These are phyloP conservation scores for Amorpha juglandis DNA, from an alignment of 2,888 invertebrate species.

Conservation along the genomic window DNA sequence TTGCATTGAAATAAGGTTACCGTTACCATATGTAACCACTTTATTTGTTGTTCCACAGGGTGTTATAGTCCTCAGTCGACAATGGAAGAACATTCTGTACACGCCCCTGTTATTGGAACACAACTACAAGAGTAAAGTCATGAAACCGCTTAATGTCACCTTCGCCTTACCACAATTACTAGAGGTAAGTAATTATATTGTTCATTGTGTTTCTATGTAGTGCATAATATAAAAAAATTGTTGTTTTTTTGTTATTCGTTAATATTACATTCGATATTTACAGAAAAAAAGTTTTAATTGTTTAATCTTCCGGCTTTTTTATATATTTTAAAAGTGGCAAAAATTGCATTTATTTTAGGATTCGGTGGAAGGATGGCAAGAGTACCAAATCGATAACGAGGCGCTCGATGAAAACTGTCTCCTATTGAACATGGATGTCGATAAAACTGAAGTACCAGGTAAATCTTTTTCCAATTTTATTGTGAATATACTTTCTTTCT, in stretches of 20 bases:
- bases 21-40: too few relatives aligned
- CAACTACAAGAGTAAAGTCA: conserved; percentile 92
- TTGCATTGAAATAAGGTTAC: too few relatives aligned
- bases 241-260: too few relatives aligned
- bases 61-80: conserved; percentile 96
- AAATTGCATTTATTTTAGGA: conserved; percentile 52
- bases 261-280: too few relatives aligned
- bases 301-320: not conserved
- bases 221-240: too few relatives aligned
- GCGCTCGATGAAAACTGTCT: conserved; percentile 77
- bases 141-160: conserved; percentile 93
- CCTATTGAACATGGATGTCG: conserved; percentile 73
- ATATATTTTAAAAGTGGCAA: not conserved
- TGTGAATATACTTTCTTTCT: not conserved
- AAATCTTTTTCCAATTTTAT: conserved; percentile 38
- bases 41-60: conserved; percentile 83
- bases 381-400: conserved; percentile 73
- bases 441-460: conserved; percentile 69
- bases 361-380: conserved; percentile 78
- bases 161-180: conserved; percentile 93
- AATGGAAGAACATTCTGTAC: conserved; percentile 98
- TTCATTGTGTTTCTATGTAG: not conserved
- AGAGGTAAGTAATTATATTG: conserved; percentile 83
- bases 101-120: conserved; percentile 95
- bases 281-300: too few relatives aligned